These are phyloP conservation scores for Meles meles DNA, from an alignment of 2,113 vertebrate species.

Conservation along the genomic window DNA sequence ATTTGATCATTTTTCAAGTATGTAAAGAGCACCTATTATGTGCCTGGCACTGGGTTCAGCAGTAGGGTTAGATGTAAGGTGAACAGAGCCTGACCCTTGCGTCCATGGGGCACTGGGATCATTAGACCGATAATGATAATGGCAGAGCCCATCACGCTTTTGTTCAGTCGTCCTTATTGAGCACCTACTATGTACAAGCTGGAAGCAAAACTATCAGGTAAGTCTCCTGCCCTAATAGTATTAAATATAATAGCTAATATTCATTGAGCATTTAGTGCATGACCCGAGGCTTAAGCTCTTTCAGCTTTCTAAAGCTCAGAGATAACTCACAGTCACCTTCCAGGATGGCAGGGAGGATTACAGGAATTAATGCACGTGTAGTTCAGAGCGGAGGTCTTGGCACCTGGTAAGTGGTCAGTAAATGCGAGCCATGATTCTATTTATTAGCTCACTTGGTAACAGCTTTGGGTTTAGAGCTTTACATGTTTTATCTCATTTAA, in stretches of 20 bases:
- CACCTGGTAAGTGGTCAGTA: constrained; percentile 24
- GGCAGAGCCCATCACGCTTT: rapidly evolving
- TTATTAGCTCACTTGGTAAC: constrained; percentile 58
- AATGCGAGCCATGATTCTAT: constrained; percentile 47
- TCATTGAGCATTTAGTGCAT: neutral
- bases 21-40: neutral
- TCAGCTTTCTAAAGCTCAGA: neutral
- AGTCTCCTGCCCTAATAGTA: neutral
- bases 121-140: too few relatives aligned
- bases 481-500: constrained; percentile 60
- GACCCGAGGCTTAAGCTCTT: neutral
- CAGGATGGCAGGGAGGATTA: neutral
- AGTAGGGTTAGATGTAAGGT: neutral
- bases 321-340: neutral
- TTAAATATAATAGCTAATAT: neutral
- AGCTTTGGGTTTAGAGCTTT: constrained; percentile 35
- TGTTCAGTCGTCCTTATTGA: neutral
- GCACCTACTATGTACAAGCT: neutral
- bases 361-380: neutral
- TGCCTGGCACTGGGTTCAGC: neutral
- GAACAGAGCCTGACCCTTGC: neutral
- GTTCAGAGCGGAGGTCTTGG: neutral
- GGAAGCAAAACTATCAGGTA: neutral
- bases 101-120: rapidly evolving
- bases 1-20: neutral